Evolutionary conservation across 1,140 invertebrate genomes (phyloP).

Genomic region (Zaprionus capensis): DNA sequence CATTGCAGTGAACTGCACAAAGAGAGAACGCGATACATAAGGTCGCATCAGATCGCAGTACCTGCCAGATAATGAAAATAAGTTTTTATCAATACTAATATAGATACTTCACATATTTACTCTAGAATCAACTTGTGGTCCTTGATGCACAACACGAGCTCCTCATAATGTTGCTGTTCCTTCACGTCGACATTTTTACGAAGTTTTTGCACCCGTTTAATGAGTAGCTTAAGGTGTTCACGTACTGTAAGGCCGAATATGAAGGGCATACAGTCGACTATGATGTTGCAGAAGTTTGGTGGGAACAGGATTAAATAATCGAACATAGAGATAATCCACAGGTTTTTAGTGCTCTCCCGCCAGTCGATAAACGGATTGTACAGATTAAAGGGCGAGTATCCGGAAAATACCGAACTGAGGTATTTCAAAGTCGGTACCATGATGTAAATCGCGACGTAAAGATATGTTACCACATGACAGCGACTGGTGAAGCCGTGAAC

Average conservation of each 20-base stretch:
- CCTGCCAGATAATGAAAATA: background rate
- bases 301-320: constrained; percentile 15
- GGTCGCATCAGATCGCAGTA: constrained; percentile 45
- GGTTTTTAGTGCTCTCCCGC: constrained; percentile 5
- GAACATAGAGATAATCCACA: constrained; percentile 32
- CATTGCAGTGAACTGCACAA: constrained; percentile 54
- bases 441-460: constrained; percentile 18
- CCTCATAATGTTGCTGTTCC: constrained; percentile 21
- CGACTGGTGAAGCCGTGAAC: background rate
- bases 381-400: constrained; percentile 35
- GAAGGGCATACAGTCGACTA: constrained; percentile 37
- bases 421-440: constrained; percentile 9
- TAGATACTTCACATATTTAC: constrained; percentile 10
- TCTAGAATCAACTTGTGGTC: constrained; percentile 53
- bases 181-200: constrained; percentile 16
- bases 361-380: constrained; percentile 59
- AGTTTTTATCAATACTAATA: background rate
- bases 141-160: constrained; percentile 50
- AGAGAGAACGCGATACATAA: constrained; percentile 37
- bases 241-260: constrained; percentile 40
- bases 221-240: constrained; percentile 36
- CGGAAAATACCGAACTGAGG: background rate
- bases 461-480: constrained; percentile 25
- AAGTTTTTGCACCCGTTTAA: constrained; percentile 20
- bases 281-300: background rate